Evolutionary conservation across 2,888 invertebrate species (phyloP), one percentile per base, ranked within the genome.

Genomic region (Odontocerum albicorne): DNA sequence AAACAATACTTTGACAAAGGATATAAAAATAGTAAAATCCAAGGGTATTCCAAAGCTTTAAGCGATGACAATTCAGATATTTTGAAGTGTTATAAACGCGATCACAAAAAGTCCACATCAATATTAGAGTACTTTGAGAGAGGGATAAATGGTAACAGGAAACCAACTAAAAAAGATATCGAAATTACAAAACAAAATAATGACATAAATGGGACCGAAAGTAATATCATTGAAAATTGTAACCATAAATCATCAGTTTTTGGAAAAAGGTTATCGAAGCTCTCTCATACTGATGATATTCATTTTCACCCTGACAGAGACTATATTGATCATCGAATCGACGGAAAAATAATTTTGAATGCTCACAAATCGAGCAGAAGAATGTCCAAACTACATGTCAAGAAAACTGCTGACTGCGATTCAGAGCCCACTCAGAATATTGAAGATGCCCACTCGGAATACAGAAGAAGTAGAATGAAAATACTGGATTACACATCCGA

Each of bases 381-480:
- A 31, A 67, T 74, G 4, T 75, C 78, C 1, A 75, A 73, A 62
- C 55, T 76, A 15, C 79, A 81, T 64, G 74, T 77, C 6, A 70
- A 86, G 43, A 87, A 87, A 63, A 87, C 89, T 0, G 73, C 88
- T 6, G 90, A 90, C 66, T 86, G 89, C 63, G 89, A 90, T 66
- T 87, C 87, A n/a, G 90, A 90, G 65, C 82, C 80, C 40, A 83
- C 81, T 0, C 79, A 70, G 67, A 80, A 68, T 66, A 77, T 72
- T 38, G 76, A 67, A 65, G 77, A 70, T 46, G 80, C 77, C 43
- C 63, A 69, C 55, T 74, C 73, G 66, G 66, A 72, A 61, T 72
- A 73, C 60, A 56, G 40, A 36, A 72, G 74, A 10, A 73, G 74
- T 46, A 64, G 74, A 60, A 62, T 62, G 22, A 70, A 68, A 60